These are phyloP conservation scores for Oasisia sp. DNA, from an alignment of 2,888 invertebrate species.

Conservation along the genomic window DNA sequence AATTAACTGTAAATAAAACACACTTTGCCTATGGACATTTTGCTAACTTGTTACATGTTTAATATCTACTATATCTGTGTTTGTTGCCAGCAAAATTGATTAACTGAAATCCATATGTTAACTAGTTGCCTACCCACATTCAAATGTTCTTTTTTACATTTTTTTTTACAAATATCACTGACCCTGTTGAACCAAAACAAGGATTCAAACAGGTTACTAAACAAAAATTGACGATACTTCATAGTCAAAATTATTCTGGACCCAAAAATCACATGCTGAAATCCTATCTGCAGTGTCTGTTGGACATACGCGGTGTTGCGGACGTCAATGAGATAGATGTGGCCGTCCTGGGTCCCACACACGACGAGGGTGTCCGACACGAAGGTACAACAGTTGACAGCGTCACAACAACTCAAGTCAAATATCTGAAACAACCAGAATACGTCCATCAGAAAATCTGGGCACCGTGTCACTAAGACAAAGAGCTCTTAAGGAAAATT, in stretches of 20 bases:
- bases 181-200: no score
- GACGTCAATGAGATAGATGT: slow-evolving; percentile 59
- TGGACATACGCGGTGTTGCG: slow-evolving; percentile 58
- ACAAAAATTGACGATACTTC: neutral
- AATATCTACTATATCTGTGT: no score
- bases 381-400: slow-evolving; percentile 72
- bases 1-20: no score
- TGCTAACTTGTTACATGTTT: no score
- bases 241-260: neutral
- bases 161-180: no score
- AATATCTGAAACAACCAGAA: slow-evolving; percentile 54
- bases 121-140: no score
- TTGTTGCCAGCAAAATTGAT: no score
- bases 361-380: slow-evolving; percentile 68
- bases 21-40: neutral
- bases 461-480: no score
- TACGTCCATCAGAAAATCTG: neutral
- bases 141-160: no score
- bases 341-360: slow-evolving; percentile 74
- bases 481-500: no score
- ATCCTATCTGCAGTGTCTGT: neutral
- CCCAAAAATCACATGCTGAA: neutral
- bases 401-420: slow-evolving; percentile 61
- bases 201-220: no score
- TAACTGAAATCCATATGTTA: no score